Conservation (phyloP, 2,797 vertebrate genomes). For the Perdix hodgsoniae region DNA sequence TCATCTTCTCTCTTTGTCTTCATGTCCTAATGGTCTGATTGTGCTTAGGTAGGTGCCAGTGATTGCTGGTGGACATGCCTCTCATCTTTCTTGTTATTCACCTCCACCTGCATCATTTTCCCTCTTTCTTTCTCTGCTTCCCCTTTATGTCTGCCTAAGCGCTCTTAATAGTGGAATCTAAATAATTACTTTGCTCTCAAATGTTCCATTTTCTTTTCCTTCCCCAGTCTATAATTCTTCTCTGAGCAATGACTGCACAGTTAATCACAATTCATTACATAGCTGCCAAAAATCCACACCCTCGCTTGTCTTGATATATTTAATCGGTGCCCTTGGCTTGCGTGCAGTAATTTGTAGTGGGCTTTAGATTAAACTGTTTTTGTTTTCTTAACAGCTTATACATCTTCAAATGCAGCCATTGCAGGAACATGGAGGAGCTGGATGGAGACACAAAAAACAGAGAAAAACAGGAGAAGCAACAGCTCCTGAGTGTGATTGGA, state of each 20-base stretch:
- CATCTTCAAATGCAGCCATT: background rate
- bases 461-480: background rate
- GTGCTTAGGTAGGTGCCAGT: background rate
- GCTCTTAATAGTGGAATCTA: background rate
- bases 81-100: background rate
- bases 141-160: background rate
- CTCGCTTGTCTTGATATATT: background rate
- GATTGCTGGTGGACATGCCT: background rate
- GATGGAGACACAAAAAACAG: background rate
- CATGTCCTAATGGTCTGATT: background rate
- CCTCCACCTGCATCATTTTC: background rate
- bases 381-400: slow-evolving; percentile 26
- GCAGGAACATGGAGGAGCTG: background rate
- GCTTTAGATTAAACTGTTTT: slow-evolving; percentile 27
- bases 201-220: slow-evolving; percentile 9
- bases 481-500: fast-evolving
- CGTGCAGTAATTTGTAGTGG: background rate
- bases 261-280: background rate
- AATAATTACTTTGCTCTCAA: slow-evolving; percentile 20
- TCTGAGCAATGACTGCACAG: background rate
- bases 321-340: background rate
- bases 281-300: slow-evolving; percentile 6
- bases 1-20: background rate
- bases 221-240: background rate
- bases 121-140: background rate